Evolutionary conservation across 2,888 invertebrate species (phyloP), one percentile per base, ranked within the genome.

Genomic region (Eudemis profundana): DNA sequence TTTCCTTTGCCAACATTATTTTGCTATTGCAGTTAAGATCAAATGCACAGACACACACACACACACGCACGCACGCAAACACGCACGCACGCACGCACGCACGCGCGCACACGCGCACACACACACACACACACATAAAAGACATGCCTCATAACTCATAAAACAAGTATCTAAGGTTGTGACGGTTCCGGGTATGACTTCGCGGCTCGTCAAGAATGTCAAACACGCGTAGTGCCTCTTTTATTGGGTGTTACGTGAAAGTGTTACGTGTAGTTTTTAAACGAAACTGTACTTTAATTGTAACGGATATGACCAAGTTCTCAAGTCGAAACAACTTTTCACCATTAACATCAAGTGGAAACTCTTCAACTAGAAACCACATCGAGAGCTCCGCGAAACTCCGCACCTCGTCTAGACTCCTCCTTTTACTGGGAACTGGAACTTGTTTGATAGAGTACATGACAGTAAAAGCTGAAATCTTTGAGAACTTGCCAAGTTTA

Each of bases 381-480:
- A 57, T 57, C 57, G 46, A 17, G 42, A 44, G 42, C 29, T 57
- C 56, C 33, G 14, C 19, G 14, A 46, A 46, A 47, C 46, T 46
- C 57, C 21, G 57, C 33, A 47, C 57, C 57, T 46, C 46, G 57
- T 51, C 44, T 49, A 36, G 64, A 64, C 57, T 50, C 33, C 49
- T 49, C 50, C 62, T 62, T 54, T 62, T 62, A 27, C 50, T 59
- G 40, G 21, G 12, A 40, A 38, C 40, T 47, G 21, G 17, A 62
- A 64, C 64, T 64, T 51, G 57, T 65, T 60, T 65, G 65, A 60
- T 51, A 65, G 60, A 65, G 56, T 56, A 65, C 65, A 65, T 47
- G 65, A 64, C 53, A 60, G 65, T 65, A 65, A 60, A 65, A 65
- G 65, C 60, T 60, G 65, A 65, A 60, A 53, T 60, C 47, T 60